Evolutionary conservation across 1,140 invertebrate species (phyloP).

Genomic region (Sycophila sp.): DNA sequence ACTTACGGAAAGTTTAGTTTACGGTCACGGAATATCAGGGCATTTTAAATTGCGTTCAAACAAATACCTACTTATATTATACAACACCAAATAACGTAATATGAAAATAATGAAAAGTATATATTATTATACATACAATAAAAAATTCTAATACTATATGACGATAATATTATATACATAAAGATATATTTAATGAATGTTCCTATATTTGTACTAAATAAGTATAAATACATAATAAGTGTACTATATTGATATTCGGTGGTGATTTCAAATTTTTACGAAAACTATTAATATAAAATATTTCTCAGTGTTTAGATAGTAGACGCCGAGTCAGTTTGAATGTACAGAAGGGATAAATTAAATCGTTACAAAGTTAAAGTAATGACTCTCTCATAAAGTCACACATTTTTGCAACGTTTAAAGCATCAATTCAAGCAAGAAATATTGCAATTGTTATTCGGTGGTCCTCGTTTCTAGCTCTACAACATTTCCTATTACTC

Average conservation of each 20-base stretch:
- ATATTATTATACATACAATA: slow-evolving; percentile 54
- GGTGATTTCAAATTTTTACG: slow-evolving; percentile 65
- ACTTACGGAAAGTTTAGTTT: too few species aligned
- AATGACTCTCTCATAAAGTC: neutral
- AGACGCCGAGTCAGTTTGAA: slow-evolving; percentile 22
- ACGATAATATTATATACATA: slow-evolving; percentile 56
- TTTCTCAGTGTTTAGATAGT: slow-evolving; percentile 51
- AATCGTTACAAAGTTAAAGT: neutral
- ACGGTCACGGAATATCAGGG: slow-evolving; percentile 59
- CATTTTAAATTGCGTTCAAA: slow-evolving; percentile 61
- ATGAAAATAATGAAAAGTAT: slow-evolving; percentile 47
- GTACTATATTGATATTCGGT: slow-evolving; percentile 64
- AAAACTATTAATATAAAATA: slow-evolving; percentile 37
- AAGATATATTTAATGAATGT: slow-evolving; percentile 68
- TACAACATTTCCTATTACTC: neutral
- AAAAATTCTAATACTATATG: slow-evolving; percentile 45
- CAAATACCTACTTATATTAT: slow-evolving; percentile 52
- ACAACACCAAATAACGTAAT: slow-evolving; percentile 63
- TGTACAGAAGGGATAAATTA: slow-evolving; percentile 7
- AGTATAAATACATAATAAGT: slow-evolving; percentile 54
- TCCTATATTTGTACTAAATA: slow-evolving; percentile 65
- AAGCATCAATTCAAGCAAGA: neutral
- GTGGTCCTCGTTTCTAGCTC: too few species aligned
- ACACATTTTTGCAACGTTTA: neutral
- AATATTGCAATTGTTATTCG: slow-evolving; percentile 25